Percentiles rank a stretch among this genome's conserved stretches.
Conservation (phyloP, 2,888 invertebrate genomes). For the Smittia sp. region DNA sequence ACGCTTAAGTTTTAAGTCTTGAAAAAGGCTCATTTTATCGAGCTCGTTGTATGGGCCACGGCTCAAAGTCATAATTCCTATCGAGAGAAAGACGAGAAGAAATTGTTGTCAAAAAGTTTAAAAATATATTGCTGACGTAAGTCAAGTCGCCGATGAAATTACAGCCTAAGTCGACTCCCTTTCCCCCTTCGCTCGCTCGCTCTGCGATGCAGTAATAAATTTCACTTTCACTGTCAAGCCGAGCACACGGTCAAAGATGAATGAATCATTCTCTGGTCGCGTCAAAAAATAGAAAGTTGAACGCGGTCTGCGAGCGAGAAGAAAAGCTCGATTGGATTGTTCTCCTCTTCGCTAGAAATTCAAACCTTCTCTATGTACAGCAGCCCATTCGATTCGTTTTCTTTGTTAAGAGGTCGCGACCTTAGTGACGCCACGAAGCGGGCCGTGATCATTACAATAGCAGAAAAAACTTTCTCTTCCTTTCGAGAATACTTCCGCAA, state of each 20-base stretch:
- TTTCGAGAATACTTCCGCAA: constrained; percentile 16
- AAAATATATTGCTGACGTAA: neutral
- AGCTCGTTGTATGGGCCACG: constrained; percentile 92
- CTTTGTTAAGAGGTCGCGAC: neutral
- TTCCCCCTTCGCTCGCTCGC: neutral
- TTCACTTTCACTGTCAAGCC: constrained; percentile 23
- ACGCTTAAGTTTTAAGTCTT: constrained; percentile 96
- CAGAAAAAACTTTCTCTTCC: constrained; percentile 26
- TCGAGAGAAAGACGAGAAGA: constrained; percentile 47
- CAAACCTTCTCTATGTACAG: too few species aligned
- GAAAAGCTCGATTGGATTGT: too few species aligned
- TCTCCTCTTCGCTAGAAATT: too few species aligned
- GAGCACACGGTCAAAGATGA: constrained; percentile 23
- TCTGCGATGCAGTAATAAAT: constrained; percentile 10
- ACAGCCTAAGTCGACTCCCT: constrained; percentile 3
- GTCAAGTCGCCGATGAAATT: neutral
- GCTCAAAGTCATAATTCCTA: constrained; percentile 98
- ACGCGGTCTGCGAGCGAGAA: neutral
- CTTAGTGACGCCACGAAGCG: neutral
- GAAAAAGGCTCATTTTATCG: constrained; percentile 98
- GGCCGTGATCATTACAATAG: neutral
- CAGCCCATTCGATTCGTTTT: neutral
- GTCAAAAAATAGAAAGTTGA: neutral
- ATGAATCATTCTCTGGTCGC: constrained; percentile 12
- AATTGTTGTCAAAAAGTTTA: neutral